Evolutionary conservation across 2,113 vertebrate genomes (phyloP), one percentile per base, ranked within the genome.

Genomic region (Platysternon megacephalum): DNA sequence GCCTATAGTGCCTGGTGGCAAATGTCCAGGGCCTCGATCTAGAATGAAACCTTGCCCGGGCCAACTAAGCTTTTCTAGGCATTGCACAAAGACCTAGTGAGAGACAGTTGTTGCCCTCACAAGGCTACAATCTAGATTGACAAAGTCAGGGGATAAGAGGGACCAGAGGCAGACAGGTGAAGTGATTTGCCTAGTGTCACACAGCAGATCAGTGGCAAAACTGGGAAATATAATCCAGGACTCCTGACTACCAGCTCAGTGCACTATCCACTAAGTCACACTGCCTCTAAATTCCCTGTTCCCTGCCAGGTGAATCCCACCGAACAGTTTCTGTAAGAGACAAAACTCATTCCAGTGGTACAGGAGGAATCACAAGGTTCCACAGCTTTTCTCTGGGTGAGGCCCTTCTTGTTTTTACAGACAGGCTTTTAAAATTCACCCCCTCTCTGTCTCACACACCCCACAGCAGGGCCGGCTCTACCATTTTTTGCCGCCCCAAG

Each of bases 191-290:
- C 24, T 17, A 53, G 39, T 13, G 22, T 76, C 72, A 76, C 4
- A 12, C 39, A 56, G 26, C 53, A 83, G 39, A 11, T 32, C n/a
- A 55, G 28, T 44, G 55, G 55, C 81, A 42, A 6, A 83, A 29
- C 26, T 44, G 39, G 26, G 81, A 22, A 53, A 32, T 46, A 6
- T 39, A 83, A 39, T 19, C 32, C 81, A 85, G 68, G 26, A 21
- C 14, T 44, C 1, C 0, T 29, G 16, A 86, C 35, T n/a, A 39
- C 17, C 17, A 26, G 13, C 46, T 28, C 28, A 3, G 0, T 2
- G 6, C 32, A 26, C 5, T 17, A 93, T 3, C 22, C 0, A 1
- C 44, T n/a, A 48, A 11, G 28, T 8, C n/a, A 16, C 4, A 4
- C 6, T 1, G 1, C 5, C 11, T 49, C 79, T 32, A 9, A 21